Conservation (phyloP, 1,140 invertebrate genomes). For the Eumaeus atala region DNA sequence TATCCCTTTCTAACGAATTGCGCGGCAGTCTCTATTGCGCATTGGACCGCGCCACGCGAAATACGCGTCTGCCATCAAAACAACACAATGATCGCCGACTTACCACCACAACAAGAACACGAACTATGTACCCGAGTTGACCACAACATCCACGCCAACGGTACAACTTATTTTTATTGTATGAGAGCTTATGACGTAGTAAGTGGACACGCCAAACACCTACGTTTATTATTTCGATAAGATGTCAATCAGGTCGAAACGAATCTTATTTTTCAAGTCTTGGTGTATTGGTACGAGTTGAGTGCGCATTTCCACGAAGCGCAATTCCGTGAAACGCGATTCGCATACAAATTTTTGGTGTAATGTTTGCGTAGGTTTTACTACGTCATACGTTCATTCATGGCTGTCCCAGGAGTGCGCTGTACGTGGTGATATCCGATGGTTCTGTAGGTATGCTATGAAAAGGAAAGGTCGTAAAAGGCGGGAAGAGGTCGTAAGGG, state of each 20-base stretch:
- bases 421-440: slow-evolving; percentile 11
- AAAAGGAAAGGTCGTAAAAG: slow-evolving; percentile 37
- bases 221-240: too few relatives aligned
- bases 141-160: slow-evolving; percentile 25
- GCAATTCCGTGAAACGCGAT: neutral
- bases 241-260: slow-evolving; percentile 3
- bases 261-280: neutral
- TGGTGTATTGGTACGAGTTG: neutral
- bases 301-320: neutral
- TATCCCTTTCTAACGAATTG: slow-evolving; percentile 49
- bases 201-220: slow-evolving; percentile 18
- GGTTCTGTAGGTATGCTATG: slow-evolving; percentile 15
- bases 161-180: slow-evolving; percentile 39
- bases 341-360: slow-evolving; percentile 6
- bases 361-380: slow-evolving; percentile 18
- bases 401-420: slow-evolving; percentile 15
- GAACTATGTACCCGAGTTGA: slow-evolving; percentile 35
- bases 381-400: slow-evolving; percentile 30
- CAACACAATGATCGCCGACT: slow-evolving; percentile 57
- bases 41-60: slow-evolving; percentile 45
- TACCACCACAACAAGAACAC: slow-evolving; percentile 39
- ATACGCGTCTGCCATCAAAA: slow-evolving; percentile 34
- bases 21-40: slow-evolving; percentile 61
- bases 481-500: slow-evolving; percentile 37
- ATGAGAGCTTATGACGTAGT: slow-evolving; percentile 48